Percentiles rank a stretch among this genome's conserved stretches.
Conservation (phyloP, 2,113 vertebrate species). For the Equus quagga region DNA sequence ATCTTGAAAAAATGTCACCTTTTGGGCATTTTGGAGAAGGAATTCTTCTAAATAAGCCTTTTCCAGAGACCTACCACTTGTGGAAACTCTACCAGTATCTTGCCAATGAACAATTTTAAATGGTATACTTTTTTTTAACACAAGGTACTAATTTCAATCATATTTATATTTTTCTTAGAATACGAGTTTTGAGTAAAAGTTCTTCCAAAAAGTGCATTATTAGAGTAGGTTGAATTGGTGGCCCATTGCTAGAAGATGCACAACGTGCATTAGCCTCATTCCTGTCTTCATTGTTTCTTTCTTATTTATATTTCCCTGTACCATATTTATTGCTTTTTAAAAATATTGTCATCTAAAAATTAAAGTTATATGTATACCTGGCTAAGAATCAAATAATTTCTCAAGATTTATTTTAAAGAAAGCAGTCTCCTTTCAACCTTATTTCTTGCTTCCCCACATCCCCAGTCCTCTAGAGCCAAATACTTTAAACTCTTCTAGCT, state of each 20-base stretch:
- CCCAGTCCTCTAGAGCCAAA: not conserved
- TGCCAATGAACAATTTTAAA: not conserved
- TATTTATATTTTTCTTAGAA: constrained; percentile 6
- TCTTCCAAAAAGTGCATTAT: not conserved
- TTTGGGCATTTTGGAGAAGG: not conserved
- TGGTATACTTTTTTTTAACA: not conserved
- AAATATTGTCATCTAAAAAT: not conserved
- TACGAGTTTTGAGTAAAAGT: not conserved
- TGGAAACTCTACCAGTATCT: not conserved
- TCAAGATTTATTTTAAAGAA: constrained; percentile 38
- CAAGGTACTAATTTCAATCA: not conserved
- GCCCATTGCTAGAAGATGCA: not conserved
- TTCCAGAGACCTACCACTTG: not conserved
- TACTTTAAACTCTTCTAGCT: not conserved
- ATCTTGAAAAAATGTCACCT: not conserved
- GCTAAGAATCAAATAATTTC: not conserved
- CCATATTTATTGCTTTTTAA: not conserved
- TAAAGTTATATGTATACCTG: not conserved
- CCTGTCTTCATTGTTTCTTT: not conserved
- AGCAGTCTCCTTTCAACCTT: not conserved
- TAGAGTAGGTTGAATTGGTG: not conserved
- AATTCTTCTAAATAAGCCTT: not conserved
- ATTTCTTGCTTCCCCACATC: not conserved
- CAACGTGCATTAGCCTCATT: not conserved
- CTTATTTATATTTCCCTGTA: constrained; percentile 1